These are phyloP conservation scores for Troglohyphantes excavatus DNA, from an alignment of 2,888 invertebrate species.

Conservation along the genomic window DNA sequence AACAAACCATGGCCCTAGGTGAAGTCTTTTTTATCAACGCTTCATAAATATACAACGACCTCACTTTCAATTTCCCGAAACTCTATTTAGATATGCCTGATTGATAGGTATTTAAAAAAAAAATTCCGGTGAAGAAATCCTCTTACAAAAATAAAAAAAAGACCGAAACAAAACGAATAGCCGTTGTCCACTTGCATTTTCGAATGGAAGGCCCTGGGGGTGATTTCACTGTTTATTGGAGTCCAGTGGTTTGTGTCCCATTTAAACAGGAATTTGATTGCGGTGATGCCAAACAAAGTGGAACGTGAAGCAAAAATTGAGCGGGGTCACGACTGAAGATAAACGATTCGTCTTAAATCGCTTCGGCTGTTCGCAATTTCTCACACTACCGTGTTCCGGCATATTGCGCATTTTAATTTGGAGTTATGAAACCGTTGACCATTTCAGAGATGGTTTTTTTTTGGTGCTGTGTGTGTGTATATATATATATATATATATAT, in stretches of 20 bases:
- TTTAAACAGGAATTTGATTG: neutral
- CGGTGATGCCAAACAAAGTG: neutral
- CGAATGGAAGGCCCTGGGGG: neutral
- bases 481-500: too few species aligned
- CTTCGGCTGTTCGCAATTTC: neutral
- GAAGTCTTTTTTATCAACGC: too few species aligned
- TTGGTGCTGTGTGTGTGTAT: too few species aligned
- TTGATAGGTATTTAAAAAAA: too few species aligned
- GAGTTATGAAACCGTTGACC: neutral
- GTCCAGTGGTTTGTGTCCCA: conserved; percentile 1
- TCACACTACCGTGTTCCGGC: neutral
- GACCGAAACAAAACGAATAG: neutral
- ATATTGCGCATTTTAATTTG: neutral
- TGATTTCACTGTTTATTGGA: neutral
- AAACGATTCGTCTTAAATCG: neutral
- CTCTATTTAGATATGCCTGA: too few species aligned
- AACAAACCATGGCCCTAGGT: too few species aligned
- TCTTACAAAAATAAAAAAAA: neutral
- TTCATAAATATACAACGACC: too few species aligned
- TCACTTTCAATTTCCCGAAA: too few species aligned
- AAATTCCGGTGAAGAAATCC: neutral
- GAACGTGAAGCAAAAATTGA: neutral
- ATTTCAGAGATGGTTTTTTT: neutral
- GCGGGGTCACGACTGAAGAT: neutral
- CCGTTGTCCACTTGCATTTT: neutral